phyloP scores from a whole-genome alignment of 2,113 vertebrate genomes.

The Osmerus mordax region DNA sequence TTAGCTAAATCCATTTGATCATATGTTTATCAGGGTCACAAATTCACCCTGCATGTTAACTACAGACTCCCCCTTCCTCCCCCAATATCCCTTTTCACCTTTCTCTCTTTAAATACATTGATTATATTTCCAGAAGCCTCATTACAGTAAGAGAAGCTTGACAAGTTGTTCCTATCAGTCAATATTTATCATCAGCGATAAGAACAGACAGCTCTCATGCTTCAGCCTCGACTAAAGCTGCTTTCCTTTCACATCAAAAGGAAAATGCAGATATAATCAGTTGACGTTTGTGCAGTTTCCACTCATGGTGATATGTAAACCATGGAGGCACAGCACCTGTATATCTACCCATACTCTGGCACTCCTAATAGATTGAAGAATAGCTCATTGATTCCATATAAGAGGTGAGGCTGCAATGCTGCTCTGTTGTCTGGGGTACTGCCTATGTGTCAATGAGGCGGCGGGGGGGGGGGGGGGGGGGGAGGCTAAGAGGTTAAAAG shows the following conservation, averaged over 20 bases:
- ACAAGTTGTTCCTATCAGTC: not conserved
- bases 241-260: not conserved
- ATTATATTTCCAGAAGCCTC: not conserved
- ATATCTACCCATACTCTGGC: not conserved
- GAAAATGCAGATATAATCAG: not conserved
- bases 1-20: not conserved
- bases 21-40: not conserved
- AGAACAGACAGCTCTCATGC: not conserved
- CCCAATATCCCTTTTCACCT: too few species aligned
- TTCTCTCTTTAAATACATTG: not conserved
- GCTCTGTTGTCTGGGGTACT: too few species aligned
- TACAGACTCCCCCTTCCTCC: not conserved
- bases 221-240: not conserved
- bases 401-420: not conserved
- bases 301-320: too few species aligned
- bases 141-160: not conserved
- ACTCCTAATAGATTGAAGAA: not conserved
- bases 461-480: not conserved
- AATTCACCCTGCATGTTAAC: not conserved
- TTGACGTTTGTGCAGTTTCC: too few species aligned
- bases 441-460: not conserved
- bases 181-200: not conserved
- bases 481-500: too few species aligned
- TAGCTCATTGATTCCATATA: slow-evolving; percentile 4
- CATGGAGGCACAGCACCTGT: not conserved